phyloP scores from a whole-genome alignment of 2,797 vertebrate genomes.

The Anabas testudineus region DNA sequence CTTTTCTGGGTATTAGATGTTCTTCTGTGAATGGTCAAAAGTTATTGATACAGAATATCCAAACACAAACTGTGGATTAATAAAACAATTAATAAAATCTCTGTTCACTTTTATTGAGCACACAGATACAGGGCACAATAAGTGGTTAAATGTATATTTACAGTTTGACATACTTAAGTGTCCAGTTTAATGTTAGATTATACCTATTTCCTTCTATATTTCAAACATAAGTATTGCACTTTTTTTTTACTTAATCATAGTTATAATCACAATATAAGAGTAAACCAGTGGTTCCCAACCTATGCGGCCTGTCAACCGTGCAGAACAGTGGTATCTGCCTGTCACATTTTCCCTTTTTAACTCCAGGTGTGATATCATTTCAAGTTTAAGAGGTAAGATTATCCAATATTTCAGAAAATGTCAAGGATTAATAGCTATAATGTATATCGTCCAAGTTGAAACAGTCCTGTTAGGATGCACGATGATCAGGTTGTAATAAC shows the following conservation, averaged over 20 bases:
- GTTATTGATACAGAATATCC: slow-evolving; percentile 45
- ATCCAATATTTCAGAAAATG: neutral
- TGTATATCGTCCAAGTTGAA: too few species aligned
- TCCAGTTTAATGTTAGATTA: neutral
- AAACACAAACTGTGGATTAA: slow-evolving; percentile 23
- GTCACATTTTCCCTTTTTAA: neutral
- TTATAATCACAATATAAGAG: too few species aligned
- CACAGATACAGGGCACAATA: neutral
- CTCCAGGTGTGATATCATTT: neutral
- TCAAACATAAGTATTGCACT: neutral
- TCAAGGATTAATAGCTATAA: neutral
- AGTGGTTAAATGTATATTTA: neutral
- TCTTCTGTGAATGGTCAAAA: slow-evolving; percentile 43
- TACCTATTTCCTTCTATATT: neutral
- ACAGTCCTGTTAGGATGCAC: too few species aligned
- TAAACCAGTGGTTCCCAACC: neutral
- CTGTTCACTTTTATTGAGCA: slow-evolving; percentile 9
- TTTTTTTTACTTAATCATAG: neutral
- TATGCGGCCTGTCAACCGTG: neutral
- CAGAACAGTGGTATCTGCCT: neutral
- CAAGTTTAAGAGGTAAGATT: neutral
- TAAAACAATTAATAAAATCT: slow-evolving; percentile 34
- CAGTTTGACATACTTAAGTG: neutral
- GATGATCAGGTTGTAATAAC: too few species aligned
- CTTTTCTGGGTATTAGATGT: slow-evolving; percentile 50